These are phyloP conservation scores for Galbula dea DNA, from an alignment of 2,113 vertebrate genomes.

Conservation along the genomic window DNA sequence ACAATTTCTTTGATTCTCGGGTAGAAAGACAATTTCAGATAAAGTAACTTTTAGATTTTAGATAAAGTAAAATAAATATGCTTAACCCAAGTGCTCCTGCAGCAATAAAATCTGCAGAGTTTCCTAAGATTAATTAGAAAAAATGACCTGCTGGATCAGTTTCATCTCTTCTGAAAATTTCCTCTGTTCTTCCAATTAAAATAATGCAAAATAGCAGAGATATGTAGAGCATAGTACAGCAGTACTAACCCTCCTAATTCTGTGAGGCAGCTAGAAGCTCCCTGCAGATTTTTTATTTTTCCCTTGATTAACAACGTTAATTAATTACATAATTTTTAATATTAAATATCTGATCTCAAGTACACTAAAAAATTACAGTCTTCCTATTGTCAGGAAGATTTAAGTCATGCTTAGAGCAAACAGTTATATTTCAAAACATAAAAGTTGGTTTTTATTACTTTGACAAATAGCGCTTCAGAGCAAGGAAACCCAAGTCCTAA, in stretches of 20 bases:
- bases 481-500: not conserved
- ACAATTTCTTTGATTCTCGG: conserved; percentile 66
- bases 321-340: conserved; percentile 10
- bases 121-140: not conserved
- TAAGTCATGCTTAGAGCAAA: not conserved
- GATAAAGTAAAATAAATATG: not conserved
- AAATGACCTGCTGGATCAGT: not conserved
- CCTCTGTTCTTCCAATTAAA: conserved; percentile 9
- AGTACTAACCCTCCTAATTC: not conserved
- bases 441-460: not conserved
- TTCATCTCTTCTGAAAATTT: conserved; percentile 5
- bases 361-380: not conserved
- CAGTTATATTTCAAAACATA: not conserved
- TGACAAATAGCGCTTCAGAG: not conserved
- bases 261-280: not conserved
- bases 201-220: not conserved
- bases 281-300: not conserved
- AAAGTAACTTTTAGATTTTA: conserved; percentile 21
- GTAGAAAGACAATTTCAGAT: conserved; percentile 60
- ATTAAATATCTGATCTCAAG: not conserved
- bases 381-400: not conserved
- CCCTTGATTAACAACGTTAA: not conserved
- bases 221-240: not conserved
- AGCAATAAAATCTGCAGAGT: conserved; percentile 2
- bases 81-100: not conserved